phyloP scores from a whole-genome alignment of 1,140 invertebrate genomes.

The Drosophila lini region DNA sequence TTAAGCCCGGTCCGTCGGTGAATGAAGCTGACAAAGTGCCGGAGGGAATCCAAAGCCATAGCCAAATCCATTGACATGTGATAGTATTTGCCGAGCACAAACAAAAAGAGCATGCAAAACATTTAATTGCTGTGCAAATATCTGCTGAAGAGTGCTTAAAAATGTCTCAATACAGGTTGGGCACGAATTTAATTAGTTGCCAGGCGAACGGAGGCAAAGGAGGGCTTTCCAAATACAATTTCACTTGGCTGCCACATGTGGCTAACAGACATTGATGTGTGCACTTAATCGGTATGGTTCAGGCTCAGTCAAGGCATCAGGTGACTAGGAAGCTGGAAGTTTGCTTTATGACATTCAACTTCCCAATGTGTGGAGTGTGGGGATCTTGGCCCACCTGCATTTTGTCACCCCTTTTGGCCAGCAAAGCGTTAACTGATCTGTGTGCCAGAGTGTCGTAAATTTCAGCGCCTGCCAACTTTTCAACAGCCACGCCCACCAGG shows the following conservation, averaged over 20 bases:
- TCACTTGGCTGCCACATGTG: constrained; percentile 3
- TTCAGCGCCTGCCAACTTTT: constrained; percentile 39
- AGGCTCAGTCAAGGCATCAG: background rate
- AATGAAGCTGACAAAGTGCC: constrained; percentile 37
- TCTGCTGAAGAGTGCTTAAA: constrained; percentile 37
- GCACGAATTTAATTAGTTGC: constrained; percentile 61
- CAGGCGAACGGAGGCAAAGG: constrained; percentile 2
- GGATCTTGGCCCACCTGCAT: constrained; percentile 15
- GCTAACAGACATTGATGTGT: constrained; percentile 8
- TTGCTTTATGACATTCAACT: background rate
- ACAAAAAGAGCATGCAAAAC: constrained; percentile 30
- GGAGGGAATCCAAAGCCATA: constrained; percentile 8
- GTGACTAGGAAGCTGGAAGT: background rate
- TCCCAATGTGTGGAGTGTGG: background rate
- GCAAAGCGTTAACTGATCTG: constrained; percentile 53
- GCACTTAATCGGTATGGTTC: constrained; percentile 3
- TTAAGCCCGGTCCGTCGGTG: constrained; percentile 1
- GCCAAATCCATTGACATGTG: constrained; percentile 25
- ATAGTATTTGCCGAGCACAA: constrained; percentile 29
- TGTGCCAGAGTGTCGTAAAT: constrained; percentile 38
- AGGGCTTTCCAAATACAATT: background rate
- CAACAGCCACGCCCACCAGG: constrained; percentile 39
- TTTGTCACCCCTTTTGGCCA: constrained; percentile 42
- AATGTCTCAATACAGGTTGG: constrained; percentile 24
- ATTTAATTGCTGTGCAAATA: constrained; percentile 62